A percentile compares a stretch with the other conserved stretches of the same genome.
phyloP scores from a whole-genome alignment of 2,113 vertebrate genomes.

The Myodes glareolus region DNA sequence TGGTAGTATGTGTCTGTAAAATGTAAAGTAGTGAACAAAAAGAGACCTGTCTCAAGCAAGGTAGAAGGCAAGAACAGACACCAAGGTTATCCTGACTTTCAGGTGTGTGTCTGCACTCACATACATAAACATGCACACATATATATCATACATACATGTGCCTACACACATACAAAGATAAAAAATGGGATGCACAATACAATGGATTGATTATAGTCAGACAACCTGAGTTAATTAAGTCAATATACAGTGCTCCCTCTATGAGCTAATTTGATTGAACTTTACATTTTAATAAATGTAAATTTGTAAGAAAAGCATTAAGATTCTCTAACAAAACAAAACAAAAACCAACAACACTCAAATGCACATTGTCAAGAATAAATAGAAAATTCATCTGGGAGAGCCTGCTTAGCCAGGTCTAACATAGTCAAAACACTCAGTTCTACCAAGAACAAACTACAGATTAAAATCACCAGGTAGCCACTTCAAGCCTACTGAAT shows the following conservation, averaged over 20 bases:
- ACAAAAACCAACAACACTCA: neutral
- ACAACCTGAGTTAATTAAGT: conserved; percentile 17
- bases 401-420: neutral
- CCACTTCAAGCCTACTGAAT: neutral
- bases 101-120: neutral
- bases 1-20: neutral
- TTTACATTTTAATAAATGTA: conserved; percentile 50
- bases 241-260: neutral
- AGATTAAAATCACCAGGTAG: conserved; percentile 4
- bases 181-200: neutral
- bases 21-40: neutral
- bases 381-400: conserved; percentile 34
- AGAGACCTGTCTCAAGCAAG: neutral
- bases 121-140: neutral
- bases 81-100: neutral
- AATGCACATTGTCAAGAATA: neutral
- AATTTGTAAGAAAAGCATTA: conserved; percentile 47
- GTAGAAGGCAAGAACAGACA: neutral
- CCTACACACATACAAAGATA: neutral
- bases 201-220: neutral
- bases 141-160: neutral
- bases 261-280: conserved; percentile 39
- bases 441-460: neutral
- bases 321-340: conserved; percentile 50
- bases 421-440: conserved; percentile 40